phyloP scores from a whole-genome alignment of 2,888 invertebrate genomes.

The Dryococelus australis region DNA sequence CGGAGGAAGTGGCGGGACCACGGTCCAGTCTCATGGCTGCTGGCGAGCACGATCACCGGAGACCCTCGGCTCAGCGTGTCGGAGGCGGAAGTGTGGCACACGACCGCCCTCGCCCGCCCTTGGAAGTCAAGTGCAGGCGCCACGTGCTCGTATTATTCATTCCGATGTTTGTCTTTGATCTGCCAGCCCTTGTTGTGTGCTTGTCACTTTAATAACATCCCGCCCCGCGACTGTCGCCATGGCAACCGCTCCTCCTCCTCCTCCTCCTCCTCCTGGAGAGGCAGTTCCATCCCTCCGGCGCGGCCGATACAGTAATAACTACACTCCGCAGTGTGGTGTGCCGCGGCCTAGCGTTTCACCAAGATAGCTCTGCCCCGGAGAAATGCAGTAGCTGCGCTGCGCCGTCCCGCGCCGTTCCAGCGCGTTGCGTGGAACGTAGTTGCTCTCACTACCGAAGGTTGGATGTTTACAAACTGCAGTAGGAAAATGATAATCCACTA shows the following conservation, averaged over 20 bases:
- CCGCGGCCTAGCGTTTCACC: not conserved
- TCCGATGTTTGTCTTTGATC: slow-evolving; percentile 16
- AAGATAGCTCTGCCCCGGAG: not conserved
- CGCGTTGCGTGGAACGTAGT: too few species aligned
- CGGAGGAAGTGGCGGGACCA: too few species aligned
- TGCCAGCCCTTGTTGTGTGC: slow-evolving; percentile 10
- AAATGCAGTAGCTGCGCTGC: too few species aligned
- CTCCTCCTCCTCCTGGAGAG: too few species aligned
- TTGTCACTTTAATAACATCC: slow-evolving; percentile 10
- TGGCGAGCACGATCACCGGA: too few species aligned
- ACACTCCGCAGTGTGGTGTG: not conserved
- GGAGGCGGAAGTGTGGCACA: not conserved
- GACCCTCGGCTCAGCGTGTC: not conserved
- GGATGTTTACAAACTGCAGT: too few species aligned
- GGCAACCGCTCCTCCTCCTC: not conserved
- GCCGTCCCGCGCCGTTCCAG: too few species aligned
- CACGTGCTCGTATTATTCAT: slow-evolving; percentile 9
- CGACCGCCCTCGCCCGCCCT: not conserved
- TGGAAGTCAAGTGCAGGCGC: slow-evolving; percentile 16
- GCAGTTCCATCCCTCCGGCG: not conserved
- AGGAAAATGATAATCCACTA: too few species aligned
- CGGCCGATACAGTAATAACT: not conserved
- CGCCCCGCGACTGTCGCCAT: slow-evolving; percentile 3
- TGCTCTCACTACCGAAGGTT: too few species aligned
- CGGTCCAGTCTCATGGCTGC: too few species aligned